Evolutionary conservation across 2,888 invertebrate genomes (phyloP), one percentile per base, ranked within the genome.

Genomic region (Plebejus argus): DNA sequence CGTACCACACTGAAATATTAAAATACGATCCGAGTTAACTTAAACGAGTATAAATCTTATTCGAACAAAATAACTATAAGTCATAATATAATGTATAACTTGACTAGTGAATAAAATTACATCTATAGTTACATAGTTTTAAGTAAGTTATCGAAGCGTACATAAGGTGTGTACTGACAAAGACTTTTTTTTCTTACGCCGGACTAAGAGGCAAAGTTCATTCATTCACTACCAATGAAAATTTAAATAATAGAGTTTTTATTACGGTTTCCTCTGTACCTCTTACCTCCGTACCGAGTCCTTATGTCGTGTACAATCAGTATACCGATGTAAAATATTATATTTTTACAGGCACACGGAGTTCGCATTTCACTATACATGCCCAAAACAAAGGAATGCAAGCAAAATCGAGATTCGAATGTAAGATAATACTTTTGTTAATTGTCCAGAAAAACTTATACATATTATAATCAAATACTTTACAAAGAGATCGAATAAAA

Each of bases 81-180:
- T 83, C 79, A 87, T 85, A 85, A 86, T 86, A 88, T 88, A 87
- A 88, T 87, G 87, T 87, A 89, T 88, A 90, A 86, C 87, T 88
- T 93, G 93, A 93, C 93, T 93, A 93, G 93, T 89, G 88, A 90
- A 90, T 91, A 89, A 90, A 89, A 90, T 89, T 89, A 90, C 85
- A 86, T 85, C 87, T 88, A 89, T 85, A 66, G 66, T 66, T 66
- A 84, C 86, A 87, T 86, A 87, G 87, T 88, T 82, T 90, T 89
- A 90, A 91, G 88, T 91, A 90, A 89, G 28, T 28, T 86, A 88
- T 85, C 84, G 88, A 87, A 89, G 88, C 88, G 86, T 87, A 84
- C 83, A 83, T 85, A 86, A 66, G 5, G 82, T 82, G 83, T 82
- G 82, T 74, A 49, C 74, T 53, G 74, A 74, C 18, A 18, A 49